Evolutionary conservation across 1,140 invertebrate genomes (phyloP).

Genomic region (Drosophila nasuta): DNA sequence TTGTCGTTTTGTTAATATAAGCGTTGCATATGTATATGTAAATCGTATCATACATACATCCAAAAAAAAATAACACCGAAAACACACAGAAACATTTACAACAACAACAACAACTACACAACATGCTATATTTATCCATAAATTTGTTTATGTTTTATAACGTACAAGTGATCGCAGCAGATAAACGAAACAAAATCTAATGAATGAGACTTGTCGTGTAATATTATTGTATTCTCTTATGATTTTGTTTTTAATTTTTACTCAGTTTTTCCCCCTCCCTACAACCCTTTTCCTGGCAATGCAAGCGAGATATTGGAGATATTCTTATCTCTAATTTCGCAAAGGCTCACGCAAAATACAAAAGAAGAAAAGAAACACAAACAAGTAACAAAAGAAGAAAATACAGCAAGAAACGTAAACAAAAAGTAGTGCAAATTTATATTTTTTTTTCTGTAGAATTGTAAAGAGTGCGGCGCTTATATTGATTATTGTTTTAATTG

Average conservation of each 20-base stretch:
- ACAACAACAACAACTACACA: slow-evolving; percentile 26
- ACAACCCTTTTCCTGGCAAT: neutral
- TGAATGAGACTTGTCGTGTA: slow-evolving; percentile 33
- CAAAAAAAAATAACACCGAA: neutral
- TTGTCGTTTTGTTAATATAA: slow-evolving; percentile 39
- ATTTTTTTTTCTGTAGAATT: slow-evolving; percentile 37
- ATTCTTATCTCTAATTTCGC: neutral
- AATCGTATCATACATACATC: slow-evolving; percentile 11
- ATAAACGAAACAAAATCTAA: slow-evolving; percentile 26
- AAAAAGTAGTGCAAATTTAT: slow-evolving; percentile 23
- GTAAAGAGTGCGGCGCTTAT: slow-evolving; percentile 41
- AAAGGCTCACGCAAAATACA: slow-evolving; percentile 4
- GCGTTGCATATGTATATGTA: slow-evolving; percentile 41
- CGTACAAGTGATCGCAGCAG: slow-evolving; percentile 64
- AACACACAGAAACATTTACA: slow-evolving; percentile 10
- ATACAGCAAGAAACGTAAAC: slow-evolving; percentile 2
- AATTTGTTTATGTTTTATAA: slow-evolving; percentile 52
- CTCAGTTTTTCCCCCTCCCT: neutral
- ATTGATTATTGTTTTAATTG: slow-evolving; percentile 51
- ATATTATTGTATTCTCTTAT: slow-evolving; percentile 15
- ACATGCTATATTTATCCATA: slow-evolving; percentile 40
- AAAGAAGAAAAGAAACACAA: neutral
- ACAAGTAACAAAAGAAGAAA: neutral
- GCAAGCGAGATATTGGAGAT: neutral
- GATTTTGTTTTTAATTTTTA: slow-evolving; percentile 10